Conservation (phyloP, 2,113 vertebrate species). For the Brienomyrus longianalis region DNA sequence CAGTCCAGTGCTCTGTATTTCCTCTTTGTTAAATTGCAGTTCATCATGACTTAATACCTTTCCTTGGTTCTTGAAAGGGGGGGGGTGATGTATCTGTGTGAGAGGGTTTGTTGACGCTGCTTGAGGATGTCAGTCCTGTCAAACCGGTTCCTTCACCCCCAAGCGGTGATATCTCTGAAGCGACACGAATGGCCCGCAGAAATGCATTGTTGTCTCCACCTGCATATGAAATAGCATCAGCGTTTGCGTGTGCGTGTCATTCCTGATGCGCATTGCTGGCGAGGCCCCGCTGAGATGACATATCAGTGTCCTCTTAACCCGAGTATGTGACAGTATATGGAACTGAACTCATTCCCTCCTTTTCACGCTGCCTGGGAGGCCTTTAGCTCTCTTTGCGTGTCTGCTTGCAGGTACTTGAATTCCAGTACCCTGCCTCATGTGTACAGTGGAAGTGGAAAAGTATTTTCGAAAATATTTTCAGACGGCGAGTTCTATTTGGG, state of each 20-base stretch:
- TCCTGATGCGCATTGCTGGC: background rate
- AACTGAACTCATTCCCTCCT: background rate
- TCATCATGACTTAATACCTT: background rate
- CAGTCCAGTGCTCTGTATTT: background rate
- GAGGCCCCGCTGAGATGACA: background rate
- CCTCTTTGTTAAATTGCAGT: background rate
- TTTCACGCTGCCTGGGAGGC: background rate
- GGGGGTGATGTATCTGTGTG: background rate
- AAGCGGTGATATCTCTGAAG: background rate
- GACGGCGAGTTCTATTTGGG: background rate
- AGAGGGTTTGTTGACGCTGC: background rate
- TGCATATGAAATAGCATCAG: background rate
- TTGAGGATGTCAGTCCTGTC: background rate
- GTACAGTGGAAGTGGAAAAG: background rate
- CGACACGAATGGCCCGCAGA: background rate
- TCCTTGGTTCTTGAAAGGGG: background rate
- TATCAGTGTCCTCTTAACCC: background rate
- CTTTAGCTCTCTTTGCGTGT: background rate
- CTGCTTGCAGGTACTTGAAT: background rate
- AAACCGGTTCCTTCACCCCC: background rate
- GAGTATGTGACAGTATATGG: background rate
- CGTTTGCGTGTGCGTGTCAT: background rate
- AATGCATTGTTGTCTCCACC: background rate
- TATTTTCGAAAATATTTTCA: constrained; percentile 9
- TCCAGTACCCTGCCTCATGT: background rate